Evolutionary conservation across 2,888 invertebrate genomes (phyloP), one percentile per base, ranked within the genome.

Genomic region (Drosophila cracens): DNA sequence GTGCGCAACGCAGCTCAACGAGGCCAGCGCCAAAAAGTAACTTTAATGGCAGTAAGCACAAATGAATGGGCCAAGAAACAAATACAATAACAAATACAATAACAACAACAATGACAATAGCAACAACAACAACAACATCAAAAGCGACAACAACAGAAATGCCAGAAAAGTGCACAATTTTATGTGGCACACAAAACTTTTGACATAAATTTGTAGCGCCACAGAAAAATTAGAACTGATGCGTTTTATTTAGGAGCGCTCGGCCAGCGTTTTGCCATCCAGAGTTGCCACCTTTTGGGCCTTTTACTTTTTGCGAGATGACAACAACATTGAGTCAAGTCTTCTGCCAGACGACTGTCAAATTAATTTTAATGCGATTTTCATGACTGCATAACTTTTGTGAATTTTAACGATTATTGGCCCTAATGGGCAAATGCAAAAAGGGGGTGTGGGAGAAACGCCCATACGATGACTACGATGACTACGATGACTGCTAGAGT

Each of bases 351-450:
- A 77, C 89, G 81, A 75, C 72, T 86, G 87, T 87, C 86, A 86
- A 86, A 86, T 89, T 90, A 86, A 86, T 90, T 86, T 86, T 83
- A 86, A 86, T 89, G 89, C 82, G 82, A 86, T 90, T 90, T 86
- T 90, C 90, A 90, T 88, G 89, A 78, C 63, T 69, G 87, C 89
- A 82, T 86, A 86, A 90, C 89, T 85, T 88, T 70, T 31, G 70
- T 51, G 78, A 78, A 90, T 83, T 86, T 83, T 90, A 89, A 90
- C 90, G 89, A 90, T 83, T 86, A 90, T 90, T 87, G 90, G 74
- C 58, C 63, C 65, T 90, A 86, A 86, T 86, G 89, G 76, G 73
- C 57, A 53, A 76, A 84, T 82, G 72, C 81, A 63, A 61, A 57
- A 64, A 40, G 8, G 21, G 25, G 25, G 25, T 25, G 33, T 57